These are phyloP conservation scores for Ectobius pallidus DNA, from an alignment of 2,888 invertebrate genomes.

Conservation along the genomic window DNA sequence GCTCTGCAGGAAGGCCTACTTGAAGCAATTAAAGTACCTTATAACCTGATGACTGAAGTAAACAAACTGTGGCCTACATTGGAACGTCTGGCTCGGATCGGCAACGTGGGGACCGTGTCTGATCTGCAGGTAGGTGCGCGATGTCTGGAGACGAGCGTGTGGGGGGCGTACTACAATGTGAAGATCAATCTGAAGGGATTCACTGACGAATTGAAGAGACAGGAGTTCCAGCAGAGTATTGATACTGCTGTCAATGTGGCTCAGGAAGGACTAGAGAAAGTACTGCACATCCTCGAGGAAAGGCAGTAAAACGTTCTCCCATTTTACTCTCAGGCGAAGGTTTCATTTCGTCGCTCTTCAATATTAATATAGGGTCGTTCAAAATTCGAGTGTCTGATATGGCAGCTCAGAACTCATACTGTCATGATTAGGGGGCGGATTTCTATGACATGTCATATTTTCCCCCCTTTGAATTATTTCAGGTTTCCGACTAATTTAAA, in stretches of 20 bases:
- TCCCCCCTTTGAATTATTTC: no score
- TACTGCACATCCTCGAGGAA: background rate
- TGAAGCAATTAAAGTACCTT: background rate
- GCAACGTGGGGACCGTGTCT: background rate
- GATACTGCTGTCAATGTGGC: background rate
- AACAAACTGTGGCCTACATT: slow-evolving; percentile 7
- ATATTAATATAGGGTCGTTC: no score
- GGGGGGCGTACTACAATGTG: slow-evolving; percentile 24
- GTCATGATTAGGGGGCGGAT: no score
- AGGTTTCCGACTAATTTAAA: no score
- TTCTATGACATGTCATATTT: no score
- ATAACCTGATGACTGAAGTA: background rate
- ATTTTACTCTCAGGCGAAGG: no score
- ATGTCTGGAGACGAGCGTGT: slow-evolving; percentile 17
- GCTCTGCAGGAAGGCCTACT: background rate
- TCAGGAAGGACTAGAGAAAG: background rate
- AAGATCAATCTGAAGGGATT: background rate
- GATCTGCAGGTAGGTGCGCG: slow-evolving; percentile 15
- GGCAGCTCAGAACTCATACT: no score
- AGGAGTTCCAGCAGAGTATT: background rate
- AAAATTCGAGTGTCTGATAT: no score
- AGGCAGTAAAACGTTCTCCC: background rate
- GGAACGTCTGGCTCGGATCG: background rate
- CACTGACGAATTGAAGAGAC: background rate
- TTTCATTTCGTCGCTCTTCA: no score